These are phyloP conservation scores for Ophioderma brevispina DNA, from an alignment of 35 echinoderm and acorn worm genomes.

Conservation along the genomic window DNA sequence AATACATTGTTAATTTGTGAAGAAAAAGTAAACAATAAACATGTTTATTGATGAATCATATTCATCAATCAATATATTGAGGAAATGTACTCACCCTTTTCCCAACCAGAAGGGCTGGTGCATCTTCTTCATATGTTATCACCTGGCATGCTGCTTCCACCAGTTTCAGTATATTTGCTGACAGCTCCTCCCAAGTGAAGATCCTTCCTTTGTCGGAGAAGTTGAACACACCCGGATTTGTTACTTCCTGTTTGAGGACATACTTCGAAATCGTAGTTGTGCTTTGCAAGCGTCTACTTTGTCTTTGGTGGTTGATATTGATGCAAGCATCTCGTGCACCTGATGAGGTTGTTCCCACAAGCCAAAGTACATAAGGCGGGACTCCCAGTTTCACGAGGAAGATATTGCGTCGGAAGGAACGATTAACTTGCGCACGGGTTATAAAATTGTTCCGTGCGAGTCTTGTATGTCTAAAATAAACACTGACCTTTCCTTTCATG, in stretches of 20 bases:
- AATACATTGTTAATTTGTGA: too few species aligned
- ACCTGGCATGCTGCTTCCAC: not conserved
- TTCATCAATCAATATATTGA: too few species aligned
- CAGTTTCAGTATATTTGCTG: not conserved
- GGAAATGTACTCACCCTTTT: not conserved
- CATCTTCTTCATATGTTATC: not conserved
- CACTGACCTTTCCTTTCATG: too few species aligned
- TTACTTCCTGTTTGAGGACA: not conserved
- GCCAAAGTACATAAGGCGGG: not conserved
- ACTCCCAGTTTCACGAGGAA: too few species aligned
- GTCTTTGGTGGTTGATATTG: not conserved
- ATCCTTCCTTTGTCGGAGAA: not conserved
- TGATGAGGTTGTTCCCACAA: not conserved
- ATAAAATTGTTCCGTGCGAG: too few species aligned
- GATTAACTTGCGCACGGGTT: too few species aligned
- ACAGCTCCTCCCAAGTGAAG: not conserved
- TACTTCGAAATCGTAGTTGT: not conserved
- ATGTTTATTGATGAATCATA: too few species aligned
- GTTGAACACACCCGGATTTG: not conserved
- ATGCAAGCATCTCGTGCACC: not conserved
- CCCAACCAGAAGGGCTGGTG: not conserved
- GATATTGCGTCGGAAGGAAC: too few species aligned
- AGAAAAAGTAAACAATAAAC: too few species aligned
- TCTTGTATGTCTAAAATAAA: too few species aligned
- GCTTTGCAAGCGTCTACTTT: not conserved